Percentiles rank a stretch among this genome's conserved stretches.
phyloP scores from a whole-genome alignment of 2,888 invertebrate genomes.

The Craniophora ligustri region DNA sequence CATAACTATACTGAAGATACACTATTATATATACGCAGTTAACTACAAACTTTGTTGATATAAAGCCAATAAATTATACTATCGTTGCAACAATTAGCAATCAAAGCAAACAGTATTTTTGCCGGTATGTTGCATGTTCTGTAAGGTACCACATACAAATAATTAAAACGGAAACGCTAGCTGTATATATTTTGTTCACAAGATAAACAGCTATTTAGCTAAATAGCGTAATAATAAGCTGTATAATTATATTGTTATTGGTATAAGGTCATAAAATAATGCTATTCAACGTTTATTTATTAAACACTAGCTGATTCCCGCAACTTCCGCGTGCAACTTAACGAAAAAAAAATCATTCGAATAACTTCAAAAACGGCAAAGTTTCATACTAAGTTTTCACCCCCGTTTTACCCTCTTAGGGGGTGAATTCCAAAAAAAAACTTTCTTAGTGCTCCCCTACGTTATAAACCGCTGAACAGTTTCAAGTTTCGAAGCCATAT shows the following conservation, averaged over 20 bases:
- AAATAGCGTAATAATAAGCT: constrained; percentile 5
- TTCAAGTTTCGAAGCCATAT: no score
- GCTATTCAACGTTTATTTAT: neutral
- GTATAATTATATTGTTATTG: neutral
- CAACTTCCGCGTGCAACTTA: no score
- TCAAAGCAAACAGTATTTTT: constrained; percentile 2
- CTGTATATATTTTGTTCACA: constrained; percentile 15
- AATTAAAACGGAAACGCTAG: constrained; percentile 10
- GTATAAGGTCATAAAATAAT: neutral
- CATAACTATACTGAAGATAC: constrained; percentile 1
- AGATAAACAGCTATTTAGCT: neutral
- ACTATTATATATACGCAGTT: constrained; percentile 1
- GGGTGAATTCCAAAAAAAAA: no score
- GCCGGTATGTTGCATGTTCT: constrained; percentile 17
- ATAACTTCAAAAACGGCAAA: no score
- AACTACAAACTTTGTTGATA: neutral
- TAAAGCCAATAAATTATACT: constrained; percentile 5
- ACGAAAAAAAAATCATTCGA: no score
- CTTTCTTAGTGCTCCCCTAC: no score
- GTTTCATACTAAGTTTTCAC: no score
- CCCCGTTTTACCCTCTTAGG: no score
- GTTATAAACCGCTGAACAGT: no score
- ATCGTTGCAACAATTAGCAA: constrained; percentile 23
- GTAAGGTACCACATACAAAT: neutral
- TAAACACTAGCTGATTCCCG: no score